Percentiles rank a stretch among this genome's conserved stretches.
phyloP scores from a whole-genome alignment of 2,113 vertebrate genomes.

The Chlamydotis undulata region DNA sequence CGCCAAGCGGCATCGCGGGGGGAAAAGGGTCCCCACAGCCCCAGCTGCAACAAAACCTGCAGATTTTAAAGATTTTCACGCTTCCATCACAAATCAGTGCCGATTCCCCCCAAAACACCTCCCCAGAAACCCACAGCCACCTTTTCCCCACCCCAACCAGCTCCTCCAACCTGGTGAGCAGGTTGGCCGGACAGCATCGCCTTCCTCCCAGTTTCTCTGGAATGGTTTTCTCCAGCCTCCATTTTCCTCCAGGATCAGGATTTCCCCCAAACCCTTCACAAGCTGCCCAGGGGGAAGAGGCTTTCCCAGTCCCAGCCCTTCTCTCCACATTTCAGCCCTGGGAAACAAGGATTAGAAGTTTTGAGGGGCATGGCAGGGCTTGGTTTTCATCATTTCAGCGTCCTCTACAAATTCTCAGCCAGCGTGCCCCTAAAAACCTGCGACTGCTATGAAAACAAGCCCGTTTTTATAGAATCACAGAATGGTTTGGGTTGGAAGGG shows the following conservation, averaged over 20 bases:
- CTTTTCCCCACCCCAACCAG: rapidly evolving
- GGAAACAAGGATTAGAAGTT: neutral
- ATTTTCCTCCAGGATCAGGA: neutral
- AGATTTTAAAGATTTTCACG: rapidly evolving
- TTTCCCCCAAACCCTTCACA: neutral
- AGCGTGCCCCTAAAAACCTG: neutral
- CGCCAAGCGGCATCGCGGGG: neutral
- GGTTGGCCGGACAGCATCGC: rapidly evolving
- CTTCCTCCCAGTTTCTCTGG: rapidly evolving
- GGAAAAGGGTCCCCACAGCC: neutral
- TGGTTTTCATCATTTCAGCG: neutral
- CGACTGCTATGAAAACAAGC: rapidly evolving
- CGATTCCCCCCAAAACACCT: rapidly evolving
- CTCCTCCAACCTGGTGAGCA: rapidly evolving
- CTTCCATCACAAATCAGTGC: neutral
- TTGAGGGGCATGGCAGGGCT: rapidly evolving
- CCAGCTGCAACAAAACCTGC: rapidly evolving
- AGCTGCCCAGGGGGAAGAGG: neutral
- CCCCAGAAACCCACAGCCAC: neutral
- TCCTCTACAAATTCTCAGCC: neutral
- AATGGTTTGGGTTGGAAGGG: neutral
- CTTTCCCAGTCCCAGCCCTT: neutral
- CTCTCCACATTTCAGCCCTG: neutral
- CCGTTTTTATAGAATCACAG: neutral
- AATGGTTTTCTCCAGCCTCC: neutral